phyloP scores from a whole-genome alignment of 2,888 invertebrate species.

The Andrena minutula region DNA sequence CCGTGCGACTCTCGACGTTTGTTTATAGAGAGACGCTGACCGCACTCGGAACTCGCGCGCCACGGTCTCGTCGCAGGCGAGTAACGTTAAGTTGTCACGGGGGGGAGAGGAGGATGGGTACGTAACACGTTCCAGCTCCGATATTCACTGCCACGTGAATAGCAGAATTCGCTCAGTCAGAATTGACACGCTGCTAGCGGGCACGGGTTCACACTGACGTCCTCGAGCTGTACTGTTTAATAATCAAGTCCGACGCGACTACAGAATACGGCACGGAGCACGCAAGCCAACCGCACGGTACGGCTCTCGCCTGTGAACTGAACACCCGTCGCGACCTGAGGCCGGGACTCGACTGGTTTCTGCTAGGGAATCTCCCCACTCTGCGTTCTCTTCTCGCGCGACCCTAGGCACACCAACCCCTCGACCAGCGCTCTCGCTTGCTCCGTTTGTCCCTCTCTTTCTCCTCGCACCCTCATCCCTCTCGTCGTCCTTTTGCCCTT shows the following conservation, averaged over 20 bases:
- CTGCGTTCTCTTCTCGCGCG: conserved; percentile 64
- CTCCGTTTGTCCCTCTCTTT: conserved; percentile 51
- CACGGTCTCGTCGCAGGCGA: conserved; percentile 27
- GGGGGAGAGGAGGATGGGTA: not conserved
- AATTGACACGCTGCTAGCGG: not conserved
- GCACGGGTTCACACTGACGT: not conserved
- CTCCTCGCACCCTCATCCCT: conserved; percentile 6
- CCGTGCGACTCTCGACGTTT: conserved; percentile 2
- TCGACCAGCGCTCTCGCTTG: conserved; percentile 56
- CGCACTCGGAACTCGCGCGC: conserved; percentile 17
- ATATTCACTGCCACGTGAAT: not conserved
- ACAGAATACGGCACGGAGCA: conserved; percentile 3
- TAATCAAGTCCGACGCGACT: not conserved
- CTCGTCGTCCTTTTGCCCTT: conserved; percentile 63
- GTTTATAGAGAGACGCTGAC: not conserved
- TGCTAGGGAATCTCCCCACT: conserved; percentile 74
- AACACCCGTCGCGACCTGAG: conserved; percentile 82
- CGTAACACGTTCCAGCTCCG: not conserved
- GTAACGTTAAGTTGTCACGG: not conserved
- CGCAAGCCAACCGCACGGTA: conserved; percentile 75
- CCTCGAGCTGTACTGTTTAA: not conserved
- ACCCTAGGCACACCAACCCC: conserved; percentile 65
- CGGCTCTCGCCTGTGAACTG: conserved; percentile 82
- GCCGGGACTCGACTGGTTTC: conserved; percentile 82
- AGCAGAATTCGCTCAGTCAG: not conserved